phyloP scores from a whole-genome alignment of 30 jellyfish, hydroid and myxozoan genomes.

The Hydra vulgaris region DNA sequence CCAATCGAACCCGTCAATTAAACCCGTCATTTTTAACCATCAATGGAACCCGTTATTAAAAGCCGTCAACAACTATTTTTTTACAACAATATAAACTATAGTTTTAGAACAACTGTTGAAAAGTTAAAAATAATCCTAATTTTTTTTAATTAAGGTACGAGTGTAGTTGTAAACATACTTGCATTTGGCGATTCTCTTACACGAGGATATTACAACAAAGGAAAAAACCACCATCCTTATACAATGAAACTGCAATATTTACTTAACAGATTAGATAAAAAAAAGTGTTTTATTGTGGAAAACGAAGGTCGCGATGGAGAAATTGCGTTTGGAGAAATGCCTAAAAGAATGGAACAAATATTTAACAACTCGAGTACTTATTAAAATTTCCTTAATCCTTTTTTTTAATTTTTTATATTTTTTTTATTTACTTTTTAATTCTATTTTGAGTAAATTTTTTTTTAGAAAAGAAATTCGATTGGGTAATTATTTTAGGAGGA shows the following conservation, averaged over 20 bases:
- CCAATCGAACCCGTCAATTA: too few species aligned
- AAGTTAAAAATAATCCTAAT: not conserved
- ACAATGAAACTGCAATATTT: conserved; percentile 62
- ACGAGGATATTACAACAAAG: conserved; percentile 93
- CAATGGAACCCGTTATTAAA: too few species aligned
- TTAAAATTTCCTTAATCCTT: not conserved
- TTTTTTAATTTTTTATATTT: too few species aligned
- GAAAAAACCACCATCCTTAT: conserved; percentile 90
- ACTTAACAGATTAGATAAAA: conserved; percentile 64
- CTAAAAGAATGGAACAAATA: conserved; percentile 51
- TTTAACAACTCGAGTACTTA: conserved; percentile 8
- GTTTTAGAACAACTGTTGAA: too few species aligned
- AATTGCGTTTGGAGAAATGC: conserved; percentile 87
- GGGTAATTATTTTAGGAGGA: conserved; percentile 92
- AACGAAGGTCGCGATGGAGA: conserved; percentile 96
- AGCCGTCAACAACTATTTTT: too few species aligned
- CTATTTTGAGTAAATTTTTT: too few species aligned
- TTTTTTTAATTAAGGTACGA: conserved; percentile 48
- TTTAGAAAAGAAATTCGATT: conserved; percentile 50
- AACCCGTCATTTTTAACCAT: too few species aligned
- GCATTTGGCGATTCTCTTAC: conserved; percentile 95
- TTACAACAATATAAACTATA: not conserved
- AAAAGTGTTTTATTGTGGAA: conserved; percentile 66
- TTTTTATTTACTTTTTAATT: too few species aligned
- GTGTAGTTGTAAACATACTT: conserved; percentile 55